Percentiles rank a stretch among this genome's conserved stretches.
Conservation (phyloP, 1,140 invertebrate genomes). For the Trissolcus basalis region DNA sequence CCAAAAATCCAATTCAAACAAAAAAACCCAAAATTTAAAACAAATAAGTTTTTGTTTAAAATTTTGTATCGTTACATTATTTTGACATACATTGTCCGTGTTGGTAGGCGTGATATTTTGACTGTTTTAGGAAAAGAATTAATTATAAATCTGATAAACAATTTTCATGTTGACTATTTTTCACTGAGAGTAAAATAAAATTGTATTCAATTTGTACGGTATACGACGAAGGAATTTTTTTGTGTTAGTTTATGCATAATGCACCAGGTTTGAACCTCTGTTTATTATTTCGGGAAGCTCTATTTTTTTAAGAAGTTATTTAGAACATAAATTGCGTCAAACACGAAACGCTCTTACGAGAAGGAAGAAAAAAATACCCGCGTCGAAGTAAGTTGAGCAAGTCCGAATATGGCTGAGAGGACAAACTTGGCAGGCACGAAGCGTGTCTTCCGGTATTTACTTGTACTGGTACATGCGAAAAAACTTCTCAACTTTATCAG, state of each 20-base stretch:
- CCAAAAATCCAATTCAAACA: no score
- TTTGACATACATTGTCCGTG: no score
- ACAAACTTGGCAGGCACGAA: conserved; percentile 62
- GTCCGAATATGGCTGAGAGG: conserved; percentile 43
- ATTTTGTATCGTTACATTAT: no score
- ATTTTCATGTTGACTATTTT: background rate
- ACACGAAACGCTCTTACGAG: background rate
- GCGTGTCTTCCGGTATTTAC: conserved; percentile 72
- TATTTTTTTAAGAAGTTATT: conserved; percentile 19
- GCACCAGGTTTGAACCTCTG: background rate
- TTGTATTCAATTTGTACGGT: background rate
- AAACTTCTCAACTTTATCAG: conserved; percentile 59
- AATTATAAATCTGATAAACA: no score
- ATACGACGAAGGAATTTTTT: background rate
- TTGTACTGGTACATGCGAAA: conserved; percentile 68
- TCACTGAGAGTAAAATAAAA: background rate
- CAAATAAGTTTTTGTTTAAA: no score
- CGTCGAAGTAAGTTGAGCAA: conserved; percentile 22
- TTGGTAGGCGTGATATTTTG: no score
- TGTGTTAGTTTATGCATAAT: background rate
- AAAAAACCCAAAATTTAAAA: no score
- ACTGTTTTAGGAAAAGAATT: no score
- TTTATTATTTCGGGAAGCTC: conserved; percentile 7
- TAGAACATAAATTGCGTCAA: conserved; percentile 30
- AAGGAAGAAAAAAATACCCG: conserved; percentile 22